Base-by-base conservation (phyloP, 37 sponge, comb jelly and placozoan species). In the Halisarca cf. caerulea region DNA sequence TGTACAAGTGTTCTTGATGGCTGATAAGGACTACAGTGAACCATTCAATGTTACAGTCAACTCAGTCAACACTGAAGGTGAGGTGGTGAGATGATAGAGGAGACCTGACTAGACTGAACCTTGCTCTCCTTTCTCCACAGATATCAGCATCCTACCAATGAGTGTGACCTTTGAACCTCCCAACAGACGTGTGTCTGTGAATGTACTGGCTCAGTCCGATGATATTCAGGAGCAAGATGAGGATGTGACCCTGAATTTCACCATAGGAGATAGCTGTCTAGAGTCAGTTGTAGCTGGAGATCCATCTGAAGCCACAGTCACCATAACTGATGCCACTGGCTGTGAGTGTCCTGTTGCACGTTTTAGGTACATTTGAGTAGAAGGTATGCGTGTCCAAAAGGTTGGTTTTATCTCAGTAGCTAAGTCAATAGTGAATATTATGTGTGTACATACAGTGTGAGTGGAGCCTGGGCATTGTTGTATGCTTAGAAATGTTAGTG, bases 41-140 rank as follows among this genome's bases (percentile, higher is more conserved):
- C 3, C 45, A 3, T 74, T 74, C 6, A 39, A 39, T 14, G 39
- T 39, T 41, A 43, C 42, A 74, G 77, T 74, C 18, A 39, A 28
- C n/a, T 27, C 69, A 32, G 69, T 3, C 69, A 68, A 34, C 30
- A 34, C 33, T 68, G 69, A 68, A 74, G 77, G 77, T 74, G 25
- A 4, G 77, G 21, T 2, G 42, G 44, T 1, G 11, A 37, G 23
- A 6, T 47, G 51, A 47, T 47, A 11, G 11, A 47, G 51, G 11
- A 11, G 51, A 47, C 51, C 11, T 47, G 51, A 47, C 9, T 47
- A 14, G 6, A 47, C 11, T n/a, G n/a, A n/a, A n/a, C n/a, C n/a
- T n/a, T n/a, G n/a, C n/a, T n/a, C n/a, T n/a, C n/a, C n/a, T n/a
- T n/a, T n/a, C n/a, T n/a, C 9, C 11, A 6, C 51, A 47, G 51